A percentile compares a stretch with the other conserved stretches of the same genome.
Conservation (phyloP, 1,140 invertebrate species). For the Colletes latitarsis region DNA sequence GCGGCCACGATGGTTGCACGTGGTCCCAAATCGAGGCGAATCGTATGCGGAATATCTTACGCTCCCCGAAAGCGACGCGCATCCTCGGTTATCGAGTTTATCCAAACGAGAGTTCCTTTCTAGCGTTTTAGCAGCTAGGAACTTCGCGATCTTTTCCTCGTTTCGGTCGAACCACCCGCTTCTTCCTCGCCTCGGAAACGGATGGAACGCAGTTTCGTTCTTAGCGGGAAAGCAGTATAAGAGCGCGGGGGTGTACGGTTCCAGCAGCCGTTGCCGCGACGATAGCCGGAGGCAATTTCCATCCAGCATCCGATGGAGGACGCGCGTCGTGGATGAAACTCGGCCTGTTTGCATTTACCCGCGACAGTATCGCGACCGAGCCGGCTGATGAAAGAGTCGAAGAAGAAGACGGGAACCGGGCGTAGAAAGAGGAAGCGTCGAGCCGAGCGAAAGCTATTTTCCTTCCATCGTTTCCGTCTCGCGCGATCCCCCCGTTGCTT, state of each 20-base stretch:
- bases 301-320: constrained; percentile 28
- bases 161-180: not conserved
- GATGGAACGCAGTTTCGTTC: not conserved
- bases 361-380: constrained; percentile 13
- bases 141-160: no score
- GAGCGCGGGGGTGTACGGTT: not conserved
- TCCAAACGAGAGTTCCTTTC: not conserved
- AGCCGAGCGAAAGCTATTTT: constrained; percentile 41
- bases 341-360: constrained; percentile 51
- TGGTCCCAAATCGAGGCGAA: constrained; percentile 22
- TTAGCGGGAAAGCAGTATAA: not conserved
- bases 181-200: not conserved
- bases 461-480: not conserved
- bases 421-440: not conserved
- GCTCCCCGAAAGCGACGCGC: not conserved
- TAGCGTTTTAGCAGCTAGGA: not conserved
- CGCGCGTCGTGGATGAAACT: constrained; percentile 19
- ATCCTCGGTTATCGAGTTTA: constrained; percentile 38
- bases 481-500: not conserved
- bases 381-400: constrained; percentile 17
- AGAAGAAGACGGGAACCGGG: not conserved
- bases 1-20: not conserved
- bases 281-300: constrained; percentile 59
- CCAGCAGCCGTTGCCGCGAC: constrained; percentile 33
- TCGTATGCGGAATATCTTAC: constrained; percentile 29